Conservation (phyloP, 2,113 vertebrate species). For the Dicentrarchus labrax region DNA sequence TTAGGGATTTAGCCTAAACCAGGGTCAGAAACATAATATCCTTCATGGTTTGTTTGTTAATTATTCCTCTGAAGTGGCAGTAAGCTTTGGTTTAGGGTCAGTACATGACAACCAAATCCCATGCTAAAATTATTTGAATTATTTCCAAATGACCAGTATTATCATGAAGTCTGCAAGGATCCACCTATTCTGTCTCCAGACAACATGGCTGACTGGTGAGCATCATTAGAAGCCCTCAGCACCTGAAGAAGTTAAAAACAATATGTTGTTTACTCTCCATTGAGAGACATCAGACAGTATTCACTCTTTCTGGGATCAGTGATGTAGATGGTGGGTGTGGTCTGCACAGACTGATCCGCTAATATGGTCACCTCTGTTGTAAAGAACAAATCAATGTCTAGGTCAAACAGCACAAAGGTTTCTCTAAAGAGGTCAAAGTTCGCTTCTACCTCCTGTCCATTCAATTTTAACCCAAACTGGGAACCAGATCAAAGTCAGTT, state of each 20-base stretch:
- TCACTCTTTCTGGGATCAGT: slow-evolving; percentile 18
- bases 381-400: slow-evolving; percentile 87
- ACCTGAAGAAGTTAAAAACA: slow-evolving; percentile 15
- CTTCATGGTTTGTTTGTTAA: neutral
- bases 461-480: slow-evolving; percentile 70
- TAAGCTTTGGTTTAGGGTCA: neutral
- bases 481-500: slow-evolving; percentile 60
- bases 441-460: slow-evolving; percentile 82
- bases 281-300: slow-evolving; percentile 24
- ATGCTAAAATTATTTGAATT: neutral
- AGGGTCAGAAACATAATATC: neutral
- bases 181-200: neutral
- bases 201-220: slow-evolving; percentile 1
- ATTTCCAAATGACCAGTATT: neutral
- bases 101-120: neutral
- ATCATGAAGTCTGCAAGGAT: neutral
- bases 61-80: neutral
- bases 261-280: slow-evolving; percentile 31
- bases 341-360: slow-evolving; percentile 44
- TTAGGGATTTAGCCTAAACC: neutral
- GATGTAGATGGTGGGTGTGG: slow-evolving; percentile 59
- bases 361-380: slow-evolving; percentile 82
- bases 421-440: slow-evolving; percentile 85
- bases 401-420: slow-evolving; percentile 89
- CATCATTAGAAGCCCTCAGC: neutral